These are phyloP conservation scores for Heliconius charithonia DNA, from an alignment of 2,888 invertebrate genomes.

Conservation along the genomic window DNA sequence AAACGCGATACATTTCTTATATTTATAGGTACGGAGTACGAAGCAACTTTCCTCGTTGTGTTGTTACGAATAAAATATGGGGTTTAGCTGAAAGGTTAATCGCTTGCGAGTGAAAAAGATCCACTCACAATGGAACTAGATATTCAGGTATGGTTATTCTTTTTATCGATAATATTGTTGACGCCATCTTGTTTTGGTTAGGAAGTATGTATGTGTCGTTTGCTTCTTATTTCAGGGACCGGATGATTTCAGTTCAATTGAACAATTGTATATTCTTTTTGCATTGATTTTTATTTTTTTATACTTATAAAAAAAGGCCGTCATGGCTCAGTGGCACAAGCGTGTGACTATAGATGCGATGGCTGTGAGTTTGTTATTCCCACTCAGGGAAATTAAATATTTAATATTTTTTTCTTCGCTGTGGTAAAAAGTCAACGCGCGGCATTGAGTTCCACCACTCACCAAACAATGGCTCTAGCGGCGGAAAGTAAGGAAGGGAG, in stretches of 20 bases:
- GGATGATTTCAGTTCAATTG: no score
- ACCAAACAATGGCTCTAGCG: no score
- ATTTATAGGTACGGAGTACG: constrained; percentile 29
- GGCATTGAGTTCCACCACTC: background rate
- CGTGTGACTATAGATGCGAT: no score
- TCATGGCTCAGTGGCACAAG: no score
- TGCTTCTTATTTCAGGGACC: background rate
- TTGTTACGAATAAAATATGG: constrained; percentile 33
- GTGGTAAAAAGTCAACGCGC: no score
- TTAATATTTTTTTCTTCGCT: background rate
- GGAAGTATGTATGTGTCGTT: background rate
- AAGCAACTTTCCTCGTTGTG: constrained; percentile 27
- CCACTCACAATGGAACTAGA: constrained; percentile 23
- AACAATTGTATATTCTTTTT: no score
- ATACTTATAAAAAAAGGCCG: no score
- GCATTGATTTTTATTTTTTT: no score
- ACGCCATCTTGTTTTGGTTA: background rate
- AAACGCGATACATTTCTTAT: constrained; percentile 39
- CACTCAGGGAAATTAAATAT: background rate
- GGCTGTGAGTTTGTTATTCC: no score
- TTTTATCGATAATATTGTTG: constrained; percentile 4
- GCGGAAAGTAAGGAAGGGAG: no score
- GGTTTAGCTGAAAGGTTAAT: constrained; percentile 37
- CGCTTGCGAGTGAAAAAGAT: constrained; percentile 35
- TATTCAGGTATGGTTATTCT: constrained; percentile 9